Evolutionary conservation across 2,888 invertebrate genomes (phyloP).

Genomic region (Dynastes hyllus): DNA sequence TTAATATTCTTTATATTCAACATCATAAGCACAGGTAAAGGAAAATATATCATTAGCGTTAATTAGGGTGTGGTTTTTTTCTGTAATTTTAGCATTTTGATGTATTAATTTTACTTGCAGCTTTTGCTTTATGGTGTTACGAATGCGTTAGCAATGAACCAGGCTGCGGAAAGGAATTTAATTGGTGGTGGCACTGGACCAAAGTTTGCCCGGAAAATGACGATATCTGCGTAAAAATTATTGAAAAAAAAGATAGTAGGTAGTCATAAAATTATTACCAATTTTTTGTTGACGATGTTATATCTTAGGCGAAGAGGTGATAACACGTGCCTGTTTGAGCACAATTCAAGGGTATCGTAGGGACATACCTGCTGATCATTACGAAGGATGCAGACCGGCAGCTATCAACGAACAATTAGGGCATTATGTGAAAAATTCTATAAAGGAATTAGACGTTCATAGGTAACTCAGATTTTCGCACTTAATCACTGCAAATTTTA

Average conservation of each 20-base stretch:
- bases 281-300: constrained; percentile 23
- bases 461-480: constrained; percentile 71
- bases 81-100: neutral
- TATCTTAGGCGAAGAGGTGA: constrained; percentile 81
- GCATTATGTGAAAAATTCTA: constrained; percentile 90
- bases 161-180: constrained; percentile 88
- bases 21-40: constrained; percentile 26
- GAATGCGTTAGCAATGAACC: constrained; percentile 92
- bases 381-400: constrained; percentile 91
- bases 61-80: constrained; percentile 42
- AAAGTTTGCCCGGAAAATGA: constrained; percentile 87
- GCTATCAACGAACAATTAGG: constrained; percentile 85
- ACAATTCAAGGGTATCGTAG: constrained; percentile 83
- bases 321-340: constrained; percentile 91
- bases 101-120: constrained; percentile 66
- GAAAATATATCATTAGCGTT: neutral
- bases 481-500: neutral
- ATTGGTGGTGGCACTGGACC: constrained; percentile 86
- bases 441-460: constrained; percentile 88
- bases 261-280: constrained; percentile 34
- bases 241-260: constrained; percentile 88
- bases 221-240: constrained; percentile 92
- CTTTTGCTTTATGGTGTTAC: constrained; percentile 86
- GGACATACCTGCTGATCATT: constrained; percentile 93
- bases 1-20: neutral